Evolutionary conservation across 2,888 invertebrate genomes (phyloP).

Genomic region (Mermis nigrescens): DNA sequence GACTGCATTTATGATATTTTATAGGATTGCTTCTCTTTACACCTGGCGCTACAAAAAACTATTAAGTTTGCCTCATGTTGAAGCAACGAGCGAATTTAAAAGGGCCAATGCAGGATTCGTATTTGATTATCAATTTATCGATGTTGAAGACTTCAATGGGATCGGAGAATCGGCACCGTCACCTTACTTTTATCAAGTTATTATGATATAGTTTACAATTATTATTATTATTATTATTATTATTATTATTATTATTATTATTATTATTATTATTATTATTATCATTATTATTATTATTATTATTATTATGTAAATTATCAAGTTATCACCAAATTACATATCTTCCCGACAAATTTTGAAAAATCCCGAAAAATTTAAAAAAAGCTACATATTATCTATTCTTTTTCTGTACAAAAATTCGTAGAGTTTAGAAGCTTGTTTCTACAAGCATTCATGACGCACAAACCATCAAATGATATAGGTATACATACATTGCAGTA

Average conservation of each 20-base stretch:
- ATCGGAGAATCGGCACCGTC: slow-evolving; percentile 91
- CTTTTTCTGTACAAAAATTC: no score
- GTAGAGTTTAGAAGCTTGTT: no score
- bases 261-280: neutral
- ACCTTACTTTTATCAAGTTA: slow-evolving; percentile 92
- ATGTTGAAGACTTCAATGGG: slow-evolving; percentile 89
- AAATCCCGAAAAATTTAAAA: no score
- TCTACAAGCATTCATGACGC: no score
- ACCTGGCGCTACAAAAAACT: slow-evolving; percentile 42
- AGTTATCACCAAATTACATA: no score
- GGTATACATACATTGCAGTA: no score
- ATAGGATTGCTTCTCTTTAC: slow-evolving; percentile 37
- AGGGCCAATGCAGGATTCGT: slow-evolving; percentile 75
- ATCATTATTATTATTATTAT: no score
- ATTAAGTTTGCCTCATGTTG: slow-evolving; percentile 78
- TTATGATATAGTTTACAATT: neutral
- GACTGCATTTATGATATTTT: no score
- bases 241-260: neutral
- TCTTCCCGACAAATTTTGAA: no score
- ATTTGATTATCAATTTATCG: slow-evolving; percentile 79
- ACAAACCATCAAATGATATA: no score
- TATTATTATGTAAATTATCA: no score
- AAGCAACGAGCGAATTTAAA: slow-evolving; percentile 60
- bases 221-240: slow-evolving; percentile 12
- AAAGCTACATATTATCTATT: no score